These are phyloP conservation scores for Bryconaethiops microstoma DNA, from an alignment of 2,797 vertebrate species.

Conservation along the genomic window DNA sequence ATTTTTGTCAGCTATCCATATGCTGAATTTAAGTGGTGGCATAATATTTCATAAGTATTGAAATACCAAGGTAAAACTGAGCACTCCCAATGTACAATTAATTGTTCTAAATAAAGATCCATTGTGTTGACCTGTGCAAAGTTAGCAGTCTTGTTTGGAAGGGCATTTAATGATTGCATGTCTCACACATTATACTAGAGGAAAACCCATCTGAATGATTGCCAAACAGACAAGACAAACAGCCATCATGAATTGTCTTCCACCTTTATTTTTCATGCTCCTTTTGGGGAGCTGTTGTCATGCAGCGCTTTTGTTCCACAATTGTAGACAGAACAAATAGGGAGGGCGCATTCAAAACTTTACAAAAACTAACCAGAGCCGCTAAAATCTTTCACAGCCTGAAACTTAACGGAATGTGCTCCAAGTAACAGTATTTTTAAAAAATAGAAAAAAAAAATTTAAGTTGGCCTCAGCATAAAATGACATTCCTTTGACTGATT, in stretches of 20 bases:
- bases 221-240: background rate
- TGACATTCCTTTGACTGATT: background rate
- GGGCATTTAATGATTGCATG: slow-evolving; percentile 28
- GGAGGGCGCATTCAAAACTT: background rate
- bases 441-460: background rate
- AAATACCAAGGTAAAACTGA: slow-evolving; percentile 31
- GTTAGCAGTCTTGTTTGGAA: background rate
- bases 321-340: background rate
- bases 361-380: background rate
- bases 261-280: slow-evolving; percentile 41
- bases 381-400: background rate
- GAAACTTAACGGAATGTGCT: slow-evolving; percentile 31
- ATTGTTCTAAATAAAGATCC: slow-evolving; percentile 38
- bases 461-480: background rate
- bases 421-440: slow-evolving; percentile 7
- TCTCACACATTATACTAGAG: slow-evolving; percentile 6
- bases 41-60: slow-evolving; percentile 35
- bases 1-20: background rate
- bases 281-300: background rate
- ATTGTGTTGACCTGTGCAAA: background rate
- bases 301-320: background rate
- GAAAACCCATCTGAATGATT: background rate
- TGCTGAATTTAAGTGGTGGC: background rate
- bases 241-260: slow-evolving; percentile 7
- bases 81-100: slow-evolving; percentile 27